Conservation (phyloP, 1,140 invertebrate genomes). For the Drosophila varians region DNA sequence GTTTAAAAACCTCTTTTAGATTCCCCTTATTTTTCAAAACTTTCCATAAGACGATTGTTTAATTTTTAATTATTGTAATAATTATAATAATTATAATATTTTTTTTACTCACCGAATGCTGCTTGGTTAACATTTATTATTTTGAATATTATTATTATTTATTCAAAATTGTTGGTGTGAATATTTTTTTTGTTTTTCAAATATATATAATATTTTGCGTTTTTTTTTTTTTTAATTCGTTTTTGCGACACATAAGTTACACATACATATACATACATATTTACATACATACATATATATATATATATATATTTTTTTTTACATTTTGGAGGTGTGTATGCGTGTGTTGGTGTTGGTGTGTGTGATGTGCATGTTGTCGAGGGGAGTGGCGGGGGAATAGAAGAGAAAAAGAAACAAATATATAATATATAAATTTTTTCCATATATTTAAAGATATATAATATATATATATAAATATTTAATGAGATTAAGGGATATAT, state of each 20-base stretch:
- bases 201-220: background rate
- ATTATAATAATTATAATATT: background rate
- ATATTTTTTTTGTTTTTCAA: conserved; percentile 16
- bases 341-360: conserved; percentile 27
- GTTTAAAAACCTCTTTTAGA: too few relatives aligned
- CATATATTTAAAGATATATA: conserved; percentile 56
- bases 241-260: conserved; percentile 51
- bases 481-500: conserved; percentile 35
- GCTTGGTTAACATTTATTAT: conserved; percentile 19
- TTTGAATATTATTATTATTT: conserved; percentile 5
- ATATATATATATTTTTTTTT: conserved; percentile 34
- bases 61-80: too few relatives aligned
- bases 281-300: conserved; percentile 55
- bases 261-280: conserved; percentile 47
- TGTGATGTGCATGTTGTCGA: conserved; percentile 18
- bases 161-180: conserved; percentile 14
- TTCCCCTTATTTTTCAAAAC: too few relatives aligned
- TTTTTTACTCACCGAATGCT: conserved; percentile 46
- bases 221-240: conserved; percentile 10
- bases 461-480: conserved; percentile 63
- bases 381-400: conserved; percentile 48
- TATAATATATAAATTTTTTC: conserved; percentile 53
- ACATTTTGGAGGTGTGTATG: conserved; percentile 37
- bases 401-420: conserved; percentile 69
- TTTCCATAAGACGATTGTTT: too few relatives aligned